Evolutionary conservation across 2,113 vertebrate species (phyloP).

Genomic region (Andinoacara biseriatus): DNA sequence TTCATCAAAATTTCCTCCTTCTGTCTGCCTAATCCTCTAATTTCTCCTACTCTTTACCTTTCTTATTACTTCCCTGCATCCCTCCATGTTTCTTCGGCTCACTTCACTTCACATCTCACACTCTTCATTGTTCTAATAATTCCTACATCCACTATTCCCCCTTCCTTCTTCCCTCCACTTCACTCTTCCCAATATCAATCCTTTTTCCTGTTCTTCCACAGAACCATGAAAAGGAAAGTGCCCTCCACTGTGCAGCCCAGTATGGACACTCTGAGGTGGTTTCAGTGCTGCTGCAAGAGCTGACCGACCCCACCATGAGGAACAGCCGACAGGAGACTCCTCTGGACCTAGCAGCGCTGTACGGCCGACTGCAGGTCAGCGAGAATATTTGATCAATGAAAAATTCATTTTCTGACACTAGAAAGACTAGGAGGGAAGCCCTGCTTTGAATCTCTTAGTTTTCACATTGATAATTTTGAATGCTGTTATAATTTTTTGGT

Average conservation of each 20-base stretch:
- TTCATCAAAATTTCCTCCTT: not conserved
- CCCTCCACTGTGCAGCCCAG: conserved; percentile 94
- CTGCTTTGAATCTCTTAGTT: not conserved
- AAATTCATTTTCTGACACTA: not conserved
- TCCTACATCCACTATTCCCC: not conserved
- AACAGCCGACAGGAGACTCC: conserved; percentile 94
- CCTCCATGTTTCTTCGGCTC: not conserved
- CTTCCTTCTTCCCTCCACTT: not conserved
- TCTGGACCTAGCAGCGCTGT: conserved; percentile 93
- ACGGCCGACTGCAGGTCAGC: conserved; percentile 87
- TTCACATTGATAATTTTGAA: not conserved
- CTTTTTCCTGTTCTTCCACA: conserved; percentile 58
- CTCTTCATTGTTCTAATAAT: conserved; percentile 22
- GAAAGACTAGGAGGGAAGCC: not conserved
- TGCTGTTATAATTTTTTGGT: not conserved
- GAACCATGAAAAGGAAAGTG: conserved; percentile 96
- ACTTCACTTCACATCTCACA: not conserved
- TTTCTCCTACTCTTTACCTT: not conserved
- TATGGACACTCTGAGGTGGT: conserved; percentile 96
- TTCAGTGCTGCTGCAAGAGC: conserved; percentile 90
- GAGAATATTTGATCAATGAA: not conserved
- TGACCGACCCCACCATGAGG: conserved; percentile 93
- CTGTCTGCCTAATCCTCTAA: not conserved
- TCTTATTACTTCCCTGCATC: not conserved
- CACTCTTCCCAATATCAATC: not conserved